Percentiles rank a stretch among this genome's conserved stretches.
These are phyloP conservation scores for Phacellophora camtschatica DNA, from an alignment of 30 jellyfish, hydroid and myxozoan species.

Conservation along the genomic window DNA sequence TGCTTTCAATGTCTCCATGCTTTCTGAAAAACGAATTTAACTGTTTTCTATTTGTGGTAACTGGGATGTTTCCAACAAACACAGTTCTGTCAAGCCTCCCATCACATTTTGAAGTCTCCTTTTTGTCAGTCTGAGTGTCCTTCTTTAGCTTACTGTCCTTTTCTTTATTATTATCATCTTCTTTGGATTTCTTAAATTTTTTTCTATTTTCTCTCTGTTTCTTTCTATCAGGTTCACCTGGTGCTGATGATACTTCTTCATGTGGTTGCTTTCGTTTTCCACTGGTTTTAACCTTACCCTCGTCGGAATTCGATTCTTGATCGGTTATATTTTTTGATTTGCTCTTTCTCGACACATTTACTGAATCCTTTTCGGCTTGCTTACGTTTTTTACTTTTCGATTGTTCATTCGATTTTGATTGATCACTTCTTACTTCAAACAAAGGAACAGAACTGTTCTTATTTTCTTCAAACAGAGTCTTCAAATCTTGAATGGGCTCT, in stretches of 20 bases:
- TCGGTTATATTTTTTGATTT: not conserved
- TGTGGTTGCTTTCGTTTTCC: not conserved
- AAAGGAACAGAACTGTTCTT: not conserved
- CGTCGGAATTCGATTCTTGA: not conserved
- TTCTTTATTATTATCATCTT: not conserved
- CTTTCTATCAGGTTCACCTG: conserved; percentile 25
- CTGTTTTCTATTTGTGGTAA: conserved; percentile 71
- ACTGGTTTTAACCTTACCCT: not conserved
- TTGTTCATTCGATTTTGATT: not conserved
- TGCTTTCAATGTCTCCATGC: conserved; percentile 72
- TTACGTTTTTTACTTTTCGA: not conserved
- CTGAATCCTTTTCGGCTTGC: not conserved
- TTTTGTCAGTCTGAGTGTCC: no score
- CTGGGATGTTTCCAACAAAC: conserved; percentile 87
- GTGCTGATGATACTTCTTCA: not conserved
- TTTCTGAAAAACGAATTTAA: conserved; percentile 45
- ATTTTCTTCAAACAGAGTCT: not conserved
- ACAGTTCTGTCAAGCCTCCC: conserved; percentile 75
- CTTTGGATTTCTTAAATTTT: not conserved
- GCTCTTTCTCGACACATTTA: not conserved
- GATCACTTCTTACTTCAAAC: not conserved
- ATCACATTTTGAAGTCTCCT: no score
- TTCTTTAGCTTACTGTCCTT: no score
- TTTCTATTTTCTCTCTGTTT: conserved; percentile 42
- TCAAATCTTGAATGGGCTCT: not conserved